Evolutionary conservation across 2,797 vertebrate genomes (phyloP).

Genomic region (Danio kyathit): DNA sequence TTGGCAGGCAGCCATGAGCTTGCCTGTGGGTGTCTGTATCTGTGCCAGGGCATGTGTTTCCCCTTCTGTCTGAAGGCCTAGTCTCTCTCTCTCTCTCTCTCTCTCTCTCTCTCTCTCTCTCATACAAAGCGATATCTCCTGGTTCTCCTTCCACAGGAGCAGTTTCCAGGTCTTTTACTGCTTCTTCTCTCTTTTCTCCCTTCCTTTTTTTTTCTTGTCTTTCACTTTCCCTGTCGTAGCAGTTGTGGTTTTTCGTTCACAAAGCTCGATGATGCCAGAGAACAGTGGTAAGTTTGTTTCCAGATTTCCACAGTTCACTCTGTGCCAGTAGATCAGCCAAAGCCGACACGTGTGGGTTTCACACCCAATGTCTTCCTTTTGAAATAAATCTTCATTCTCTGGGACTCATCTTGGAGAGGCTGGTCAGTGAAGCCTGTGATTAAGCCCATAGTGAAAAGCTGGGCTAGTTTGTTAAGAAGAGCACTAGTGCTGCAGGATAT

Average conservation of each 20-base stretch:
- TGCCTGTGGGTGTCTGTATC: slow-evolving; percentile 78
- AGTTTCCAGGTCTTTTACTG: background rate
- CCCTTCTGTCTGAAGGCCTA: slow-evolving; percentile 80
- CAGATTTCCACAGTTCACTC: slow-evolving; percentile 7
- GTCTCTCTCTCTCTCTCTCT: slow-evolving; percentile 74
- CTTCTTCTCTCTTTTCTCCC: background rate
- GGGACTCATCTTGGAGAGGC: background rate
- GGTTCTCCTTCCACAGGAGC: background rate
- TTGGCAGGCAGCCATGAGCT: slow-evolving; percentile 77
- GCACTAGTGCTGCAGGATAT: background rate
- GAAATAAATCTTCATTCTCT: slow-evolving; percentile 19
- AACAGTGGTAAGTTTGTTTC: slow-evolving; percentile 20
- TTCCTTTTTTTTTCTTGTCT: slow-evolving; percentile 3
- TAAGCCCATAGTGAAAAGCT: background rate
- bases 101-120: slow-evolving; percentile 74
- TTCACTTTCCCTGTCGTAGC: slow-evolving; percentile 16
- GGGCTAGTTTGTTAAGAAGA: background rate
- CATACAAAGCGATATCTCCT: too few relatives aligned
- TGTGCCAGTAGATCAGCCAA: slow-evolving; percentile 17
- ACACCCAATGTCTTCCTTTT: slow-evolving; percentile 9
- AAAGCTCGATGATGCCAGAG: slow-evolving; percentile 14
- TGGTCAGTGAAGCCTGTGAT: background rate
- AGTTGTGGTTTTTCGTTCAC: slow-evolving; percentile 19
- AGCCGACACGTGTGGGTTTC: slow-evolving; percentile 6
- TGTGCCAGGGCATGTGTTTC: slow-evolving; percentile 82